Base-by-base conservation (phyloP, 1,140 invertebrate genomes). In the Epicauta chinensis region DNA sequence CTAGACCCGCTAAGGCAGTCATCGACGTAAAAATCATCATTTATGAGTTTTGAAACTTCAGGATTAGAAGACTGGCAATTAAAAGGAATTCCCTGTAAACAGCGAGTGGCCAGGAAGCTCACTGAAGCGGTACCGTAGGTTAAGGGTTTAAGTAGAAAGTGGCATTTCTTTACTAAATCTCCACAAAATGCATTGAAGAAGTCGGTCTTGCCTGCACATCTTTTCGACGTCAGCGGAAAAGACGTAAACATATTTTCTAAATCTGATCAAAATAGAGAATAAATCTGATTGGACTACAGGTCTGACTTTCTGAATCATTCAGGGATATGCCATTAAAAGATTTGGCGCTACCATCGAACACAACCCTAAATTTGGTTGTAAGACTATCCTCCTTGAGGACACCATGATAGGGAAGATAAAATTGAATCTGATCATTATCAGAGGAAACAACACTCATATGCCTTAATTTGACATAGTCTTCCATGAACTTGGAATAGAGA, bases 151-250 rank as follows among this genome's bases (percentile, higher is more conserved):
- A 6, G 45, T 60, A 44, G 53, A 60, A 1, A 73, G 32, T n/a
- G 43, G 30, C 34, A 68, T 29, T 10, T 39, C 30, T 0, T 57
- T 56, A 10, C 43, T 30, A 0, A 45, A 12, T 15, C 69, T 52
- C 70, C 74, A 77, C 3, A 76, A 30, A 14, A 77, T 75, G 36
- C 63, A 53, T 53, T 76, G 71, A 38, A 65, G 68, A 17, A 68
- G 57, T 5, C 59, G 39, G 49, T 74, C 63, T 50, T 73, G 71
- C 6, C 70, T 51, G 43, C 71, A 77, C 71, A 74, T 74, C 55
- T 71, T 71, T 43, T 53, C 53, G 44, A 73, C 64, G 37, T 75
- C 72, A 15, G 55, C 62, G 1, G 56, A 56, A 2, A 75, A 34
- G 1, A 64, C 66, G 35, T 65, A 56, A 13, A 47, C 41, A 41